Base-by-base conservation (phyloP, 1,140 invertebrate genomes). In the Tribolium madens region DNA sequence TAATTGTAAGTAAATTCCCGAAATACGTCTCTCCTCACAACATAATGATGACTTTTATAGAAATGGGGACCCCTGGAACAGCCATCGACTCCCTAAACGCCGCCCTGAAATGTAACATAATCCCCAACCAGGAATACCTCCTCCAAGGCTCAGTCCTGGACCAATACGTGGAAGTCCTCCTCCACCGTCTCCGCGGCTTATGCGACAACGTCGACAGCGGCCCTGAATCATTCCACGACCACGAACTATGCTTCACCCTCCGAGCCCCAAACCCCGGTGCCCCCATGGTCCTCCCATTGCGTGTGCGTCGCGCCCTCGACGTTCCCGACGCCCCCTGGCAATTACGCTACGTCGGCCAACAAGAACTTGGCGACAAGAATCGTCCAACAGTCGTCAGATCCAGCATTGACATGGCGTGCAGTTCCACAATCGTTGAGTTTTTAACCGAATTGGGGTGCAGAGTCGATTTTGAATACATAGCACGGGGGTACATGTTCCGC, bases 171-270 rank as follows among this genome's bases (percentile, higher is more conserved):
- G 96, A 97, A 86, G 93, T 97, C n/a, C 88, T 99, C 13, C 87
- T 98, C 10, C 96, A 98, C 84, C 88, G 97, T 80, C 88, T 99
- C 9, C 89, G 96, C 80, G 97, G 97, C 1, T 88, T 98, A 0
- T 98, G 97, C 87, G 97, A 98, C 81, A 97, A 98, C 89, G 94
- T 96, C 3, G 96, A 98, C 84, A 91, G 92, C 73, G 94, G 93
- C 3, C 93, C 95, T 5, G 96, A 98, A 87, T 92, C 92, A 0
- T 99, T 98, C 85, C 91, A 96, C 84, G 96, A 98, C 87, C 93
- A 97, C 81, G 94, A 96, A 88, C 91, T 95, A 81, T 95, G 93
- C 84, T 94, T 95, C 81, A 94, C 91, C 75, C 89, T 95, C 42
- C 87, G 93, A 74, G 90, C 90, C 68, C 88, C 88, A 13, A 90